These are phyloP conservation scores for Tachina lurida DNA, from an alignment of 2,888 invertebrate species.

Conservation along the genomic window DNA sequence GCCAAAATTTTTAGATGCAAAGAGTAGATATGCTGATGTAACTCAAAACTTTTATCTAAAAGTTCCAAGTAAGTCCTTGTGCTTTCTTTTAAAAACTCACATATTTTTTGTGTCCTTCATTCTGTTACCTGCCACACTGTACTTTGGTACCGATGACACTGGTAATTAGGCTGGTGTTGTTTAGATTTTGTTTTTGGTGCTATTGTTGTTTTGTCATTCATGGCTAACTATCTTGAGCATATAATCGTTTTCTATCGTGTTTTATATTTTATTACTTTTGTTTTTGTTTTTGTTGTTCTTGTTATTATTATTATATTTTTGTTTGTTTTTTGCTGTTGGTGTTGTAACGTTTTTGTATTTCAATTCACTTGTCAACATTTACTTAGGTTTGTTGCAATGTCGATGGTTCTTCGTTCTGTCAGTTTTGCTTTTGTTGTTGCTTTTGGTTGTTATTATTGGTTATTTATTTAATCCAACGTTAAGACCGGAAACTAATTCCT, in stretches of 20 bases:
- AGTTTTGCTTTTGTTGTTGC: constrained; percentile 1
- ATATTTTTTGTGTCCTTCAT: background rate
- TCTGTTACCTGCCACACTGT: constrained; percentile 8
- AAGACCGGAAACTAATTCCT: constrained; percentile 73
- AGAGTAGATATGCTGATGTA: too few species aligned
- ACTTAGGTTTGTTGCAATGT: constrained; percentile 34
- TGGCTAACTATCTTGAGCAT: constrained; percentile 39
- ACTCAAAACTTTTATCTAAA: too few species aligned
- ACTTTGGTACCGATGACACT: constrained; percentile 5
- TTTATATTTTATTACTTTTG: constrained; percentile 39
- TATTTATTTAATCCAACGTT: constrained; percentile 49
- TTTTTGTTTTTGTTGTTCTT: constrained; percentile 33
- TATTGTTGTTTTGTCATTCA: constrained; percentile 28
- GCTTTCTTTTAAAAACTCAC: background rate
- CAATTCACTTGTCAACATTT: constrained; percentile 61
- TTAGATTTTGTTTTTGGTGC: constrained; percentile 3
- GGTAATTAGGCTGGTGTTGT: constrained; percentile 27
- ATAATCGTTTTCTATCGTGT: constrained; percentile 51
- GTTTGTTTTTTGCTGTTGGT: constrained; percentile 16
- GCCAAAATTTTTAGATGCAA: too few species aligned
- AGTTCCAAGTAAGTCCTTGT: too few species aligned
- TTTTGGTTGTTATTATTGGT: constrained; percentile 39
- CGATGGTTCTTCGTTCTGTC: constrained; percentile 7
- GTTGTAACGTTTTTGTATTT: constrained; percentile 43
- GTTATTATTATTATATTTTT: constrained; percentile 4